phyloP scores from a whole-genome alignment of 1,140 invertebrate species.

The Leptinotarsa undecemlineata region DNA sequence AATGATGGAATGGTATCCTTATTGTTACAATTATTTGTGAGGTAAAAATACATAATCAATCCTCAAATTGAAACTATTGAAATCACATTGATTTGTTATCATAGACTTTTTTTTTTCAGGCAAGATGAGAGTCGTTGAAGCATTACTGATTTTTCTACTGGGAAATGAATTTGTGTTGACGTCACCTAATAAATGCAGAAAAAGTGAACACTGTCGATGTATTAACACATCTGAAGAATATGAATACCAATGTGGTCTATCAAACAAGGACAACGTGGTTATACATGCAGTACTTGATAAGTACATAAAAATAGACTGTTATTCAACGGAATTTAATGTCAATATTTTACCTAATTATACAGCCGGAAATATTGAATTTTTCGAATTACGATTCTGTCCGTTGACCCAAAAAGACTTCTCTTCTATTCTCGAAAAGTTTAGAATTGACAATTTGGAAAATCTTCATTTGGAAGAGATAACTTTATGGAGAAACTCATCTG shows the following conservation, averaged over 20 bases:
- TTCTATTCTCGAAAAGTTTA: neutral
- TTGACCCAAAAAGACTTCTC: neutral
- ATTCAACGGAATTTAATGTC: neutral
- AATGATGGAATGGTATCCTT: too few relatives aligned
- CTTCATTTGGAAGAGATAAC: neutral
- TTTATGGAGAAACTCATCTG: neutral
- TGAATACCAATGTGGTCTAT: neutral
- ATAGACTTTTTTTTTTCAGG: too few relatives aligned
- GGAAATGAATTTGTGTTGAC: neutral
- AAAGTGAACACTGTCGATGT: neutral
- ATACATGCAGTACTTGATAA: neutral
- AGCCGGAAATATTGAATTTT: neutral
- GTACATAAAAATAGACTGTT: neutral
- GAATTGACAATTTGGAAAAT: neutral
- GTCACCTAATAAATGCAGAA: neutral
- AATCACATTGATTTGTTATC: too few relatives aligned
- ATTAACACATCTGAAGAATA: neutral
- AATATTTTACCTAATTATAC: conserved; percentile 11
- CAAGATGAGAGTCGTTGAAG: too few relatives aligned
- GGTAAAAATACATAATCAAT: too few relatives aligned
- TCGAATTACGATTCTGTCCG: neutral
- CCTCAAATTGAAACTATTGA: too few relatives aligned
- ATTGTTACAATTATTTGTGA: too few relatives aligned
- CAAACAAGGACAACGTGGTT: neutral
- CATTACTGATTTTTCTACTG: neutral